These are phyloP conservation scores for Heterotis niloticus DNA, from an alignment of 2,113 vertebrate genomes.

Conservation along the genomic window DNA sequence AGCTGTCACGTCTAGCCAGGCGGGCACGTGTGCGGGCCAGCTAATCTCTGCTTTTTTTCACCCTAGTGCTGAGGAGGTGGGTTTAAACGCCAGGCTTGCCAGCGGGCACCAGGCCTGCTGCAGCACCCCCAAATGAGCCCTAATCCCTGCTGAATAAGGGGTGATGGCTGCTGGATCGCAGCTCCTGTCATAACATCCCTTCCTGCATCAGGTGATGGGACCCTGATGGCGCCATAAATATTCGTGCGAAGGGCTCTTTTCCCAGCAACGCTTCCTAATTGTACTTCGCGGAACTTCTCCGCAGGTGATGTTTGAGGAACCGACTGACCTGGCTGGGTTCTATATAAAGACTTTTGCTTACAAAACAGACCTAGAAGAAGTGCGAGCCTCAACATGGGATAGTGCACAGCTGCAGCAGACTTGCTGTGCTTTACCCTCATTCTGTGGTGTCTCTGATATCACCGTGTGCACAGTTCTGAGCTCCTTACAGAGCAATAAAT, in stretches of 20 bases:
- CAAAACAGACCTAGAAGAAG: neutral
- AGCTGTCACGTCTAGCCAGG: no score
- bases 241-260: neutral
- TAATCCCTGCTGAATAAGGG: neutral
- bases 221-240: slow-evolving; percentile 2
- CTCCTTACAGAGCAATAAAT: no score
- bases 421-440: no score
- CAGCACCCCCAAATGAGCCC: neutral
- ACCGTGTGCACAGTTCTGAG: no score
- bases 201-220: neutral
- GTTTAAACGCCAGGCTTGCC: neutral
- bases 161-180: no score
- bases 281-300: no score
- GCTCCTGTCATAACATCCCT: slow-evolving; percentile 3
- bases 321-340: neutral
- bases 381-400: neutral
- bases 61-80: no score
- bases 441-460: no score
- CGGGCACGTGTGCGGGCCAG: no score
- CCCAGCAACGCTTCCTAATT: neutral
- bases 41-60: no score
- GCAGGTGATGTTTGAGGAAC: no score
- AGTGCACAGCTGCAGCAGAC: no score
- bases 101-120: neutral
- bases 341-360: neutral